phyloP scores from a whole-genome alignment of 2,797 vertebrate species.

The Parauchenoglanis punctatus region DNA sequence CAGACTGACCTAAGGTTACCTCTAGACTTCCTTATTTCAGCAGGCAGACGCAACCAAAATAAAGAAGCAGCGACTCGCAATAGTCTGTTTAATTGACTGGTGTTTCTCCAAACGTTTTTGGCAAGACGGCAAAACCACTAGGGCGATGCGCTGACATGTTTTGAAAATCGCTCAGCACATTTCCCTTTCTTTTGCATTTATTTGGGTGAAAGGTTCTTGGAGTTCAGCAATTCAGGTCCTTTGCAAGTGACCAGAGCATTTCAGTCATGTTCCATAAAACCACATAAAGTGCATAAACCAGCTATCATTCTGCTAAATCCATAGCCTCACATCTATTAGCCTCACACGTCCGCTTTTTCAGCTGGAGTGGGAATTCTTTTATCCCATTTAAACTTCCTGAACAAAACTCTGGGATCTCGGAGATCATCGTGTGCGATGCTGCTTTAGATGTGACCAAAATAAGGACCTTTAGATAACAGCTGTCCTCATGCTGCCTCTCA shows the following conservation, averaged over 20 bases:
- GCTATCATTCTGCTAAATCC: not conserved
- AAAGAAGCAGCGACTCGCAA: not conserved
- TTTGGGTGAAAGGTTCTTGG: not conserved
- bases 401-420: not conserved
- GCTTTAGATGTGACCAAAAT: not conserved
- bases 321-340: too few species aligned
- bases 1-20: not conserved
- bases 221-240: not conserved
- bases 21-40: not conserved
- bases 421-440: not conserved
- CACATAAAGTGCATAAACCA: too few species aligned
- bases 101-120: not conserved
- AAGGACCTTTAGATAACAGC: not conserved
- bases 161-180: not conserved
- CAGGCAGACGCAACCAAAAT: not conserved
- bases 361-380: not conserved
- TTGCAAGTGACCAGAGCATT: not conserved
- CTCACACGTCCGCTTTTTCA: not conserved
- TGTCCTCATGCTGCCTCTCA: not conserved
- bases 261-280: not conserved
- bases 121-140: too few species aligned
- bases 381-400: not conserved
- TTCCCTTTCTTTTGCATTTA: constrained; percentile 30
- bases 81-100: not conserved
- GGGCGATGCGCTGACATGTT: not conserved